Evolutionary conservation across 1,140 invertebrate genomes (phyloP), one percentile per base, ranked within the genome.

Genomic region (Drosophila ficusphila): DNA sequence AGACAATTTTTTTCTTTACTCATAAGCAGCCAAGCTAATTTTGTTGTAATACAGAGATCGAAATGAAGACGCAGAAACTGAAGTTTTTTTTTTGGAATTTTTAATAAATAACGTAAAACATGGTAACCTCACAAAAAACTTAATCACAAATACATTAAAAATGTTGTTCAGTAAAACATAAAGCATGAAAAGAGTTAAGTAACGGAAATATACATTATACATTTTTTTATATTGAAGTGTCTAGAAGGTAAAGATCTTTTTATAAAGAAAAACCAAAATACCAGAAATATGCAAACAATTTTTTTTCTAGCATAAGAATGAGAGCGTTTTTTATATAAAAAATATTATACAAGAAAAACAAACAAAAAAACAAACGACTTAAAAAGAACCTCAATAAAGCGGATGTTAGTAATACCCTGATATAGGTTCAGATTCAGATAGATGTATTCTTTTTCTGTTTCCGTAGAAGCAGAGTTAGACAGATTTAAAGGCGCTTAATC

Each of bases 1-100:
- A 60, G 39, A 44, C 4, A 12, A 34, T 52, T 78, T 77, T 79
- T 83, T 54, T 61, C 57, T 38, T 75, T 76, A 79, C 53, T 58
- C 68, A 69, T 85, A 85, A 85, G 81, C 54, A 85, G 81, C 81
- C 81, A 85, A 86, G 81, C 81, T 85, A 85, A 85, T 85, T 85
- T 85, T 85, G 81, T 85, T 76, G 51, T 57, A 64, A 67, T 16
- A 52, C 60, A 38, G 56, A 60, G 25, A 39, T n/a, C 16, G 25
- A 11, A 29, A 23, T 29, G 42, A 11, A 23, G 29, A 49, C 39
- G 18, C 19, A 51, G 39, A 25, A 51, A 61, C 25, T 39, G 61
- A 36, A 54, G 34, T 38, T 76, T 73, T 58, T 72, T 69, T 72
- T 61, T 60, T 73, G 42, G 61, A 64, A 67, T 72, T 73, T 73